Percentiles rank a stretch among this genome's conserved stretches.
These are phyloP conservation scores for Apteryx owenii DNA, from an alignment of 2,113 vertebrate species.

Conservation along the genomic window DNA sequence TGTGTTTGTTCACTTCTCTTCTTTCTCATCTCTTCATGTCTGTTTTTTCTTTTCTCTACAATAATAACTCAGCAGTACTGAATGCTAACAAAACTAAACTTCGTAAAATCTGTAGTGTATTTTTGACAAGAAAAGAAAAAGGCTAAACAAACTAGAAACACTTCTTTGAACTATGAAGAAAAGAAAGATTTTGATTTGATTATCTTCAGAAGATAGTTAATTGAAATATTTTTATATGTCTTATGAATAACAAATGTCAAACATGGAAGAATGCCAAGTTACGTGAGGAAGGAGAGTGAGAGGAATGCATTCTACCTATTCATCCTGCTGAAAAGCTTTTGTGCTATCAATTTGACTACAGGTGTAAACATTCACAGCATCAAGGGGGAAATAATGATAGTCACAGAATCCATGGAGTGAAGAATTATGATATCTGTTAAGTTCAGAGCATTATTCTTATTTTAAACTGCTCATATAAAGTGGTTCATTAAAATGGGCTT, in stretches of 20 bases:
- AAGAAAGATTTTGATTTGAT: neutral
- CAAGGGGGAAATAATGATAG: neutral
- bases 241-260: neutral
- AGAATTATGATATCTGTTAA: neutral
- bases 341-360: neutral
- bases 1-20: neutral
- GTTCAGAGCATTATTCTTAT: neutral
- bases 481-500: neutral
- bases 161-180: neutral
- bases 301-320: neutral
- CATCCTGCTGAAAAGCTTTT: neutral
- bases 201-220: neutral
- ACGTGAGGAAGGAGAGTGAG: neutral
- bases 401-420: neutral
- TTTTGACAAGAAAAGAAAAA: neutral
- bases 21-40: neutral
- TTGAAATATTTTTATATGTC: neutral
- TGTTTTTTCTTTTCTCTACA: neutral
- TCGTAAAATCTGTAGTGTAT: neutral
- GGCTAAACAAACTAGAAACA: neutral
- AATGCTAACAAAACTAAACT: neutral
- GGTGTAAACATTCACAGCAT: neutral
- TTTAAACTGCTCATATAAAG: neutral
- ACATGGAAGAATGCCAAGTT: neutral
- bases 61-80: neutral